Evolutionary conservation across 2,797 vertebrate genomes (phyloP).

Genomic region (Momotus momota): DNA sequence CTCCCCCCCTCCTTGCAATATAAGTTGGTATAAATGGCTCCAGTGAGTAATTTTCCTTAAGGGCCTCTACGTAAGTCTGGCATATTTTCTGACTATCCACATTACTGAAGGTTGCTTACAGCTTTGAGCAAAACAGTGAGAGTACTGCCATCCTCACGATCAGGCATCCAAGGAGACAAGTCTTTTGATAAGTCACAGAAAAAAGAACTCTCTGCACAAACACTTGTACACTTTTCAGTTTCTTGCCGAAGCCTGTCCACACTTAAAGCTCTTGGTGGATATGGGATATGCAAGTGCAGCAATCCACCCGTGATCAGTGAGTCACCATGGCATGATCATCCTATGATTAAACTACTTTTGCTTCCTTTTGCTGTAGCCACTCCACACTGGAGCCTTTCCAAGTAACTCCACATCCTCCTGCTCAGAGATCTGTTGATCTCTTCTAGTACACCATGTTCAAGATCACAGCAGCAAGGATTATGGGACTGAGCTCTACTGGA

Average conservation of each 20-base stretch:
- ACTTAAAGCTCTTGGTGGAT: background rate
- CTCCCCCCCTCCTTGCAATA: background rate
- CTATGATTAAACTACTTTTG: background rate
- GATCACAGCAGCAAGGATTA: background rate
- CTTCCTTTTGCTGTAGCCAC: background rate
- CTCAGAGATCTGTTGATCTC: background rate
- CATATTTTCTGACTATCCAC: constrained; percentile 65
- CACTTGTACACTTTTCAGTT: background rate
- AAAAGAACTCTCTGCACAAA: constrained; percentile 22
- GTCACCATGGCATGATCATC: background rate
- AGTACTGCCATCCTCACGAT: constrained; percentile 42
- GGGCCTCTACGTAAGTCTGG: constrained; percentile 52
- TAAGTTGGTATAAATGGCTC: constrained; percentile 42
- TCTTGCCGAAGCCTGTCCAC: background rate
- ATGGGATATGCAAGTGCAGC: background rate
- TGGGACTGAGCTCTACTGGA: background rate
- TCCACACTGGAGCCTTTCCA: background rate
- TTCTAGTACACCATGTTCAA: accelerated
- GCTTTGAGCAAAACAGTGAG: constrained; percentile 64
- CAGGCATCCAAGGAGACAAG: constrained; percentile 49
- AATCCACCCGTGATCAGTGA: background rate
- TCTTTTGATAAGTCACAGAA: background rate
- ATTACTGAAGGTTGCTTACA: constrained; percentile 74
- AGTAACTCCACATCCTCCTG: background rate
- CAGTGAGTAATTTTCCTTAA: constrained; percentile 64